Evolutionary conservation across 2,113 vertebrate species (phyloP).

Genomic region (Amphilophus citrinellus): DNA sequence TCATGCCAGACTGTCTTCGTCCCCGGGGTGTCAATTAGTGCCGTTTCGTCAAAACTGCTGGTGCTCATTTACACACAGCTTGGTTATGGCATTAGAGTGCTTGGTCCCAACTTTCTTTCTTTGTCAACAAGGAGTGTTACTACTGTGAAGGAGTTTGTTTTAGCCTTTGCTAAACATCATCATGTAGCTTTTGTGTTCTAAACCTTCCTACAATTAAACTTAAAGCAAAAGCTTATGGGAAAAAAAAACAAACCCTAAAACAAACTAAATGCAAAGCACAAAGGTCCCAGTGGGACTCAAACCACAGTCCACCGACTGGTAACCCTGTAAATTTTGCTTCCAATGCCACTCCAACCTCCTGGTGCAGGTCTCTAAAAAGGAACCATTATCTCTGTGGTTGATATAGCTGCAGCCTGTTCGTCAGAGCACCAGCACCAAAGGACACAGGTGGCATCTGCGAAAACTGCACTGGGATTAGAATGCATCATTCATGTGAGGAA

Average conservation of each 20-base stretch:
- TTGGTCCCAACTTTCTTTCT: slow-evolving; percentile 1
- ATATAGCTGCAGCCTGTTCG: neutral
- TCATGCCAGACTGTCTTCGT: slow-evolving; percentile 8
- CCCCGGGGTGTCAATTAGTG: slow-evolving; percentile 2
- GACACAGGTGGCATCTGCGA: neutral
- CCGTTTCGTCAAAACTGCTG: slow-evolving; percentile 6
- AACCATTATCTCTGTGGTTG: neutral
- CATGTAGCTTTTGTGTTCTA: neutral
- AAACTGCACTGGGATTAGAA: neutral
- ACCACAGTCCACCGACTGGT: neutral
- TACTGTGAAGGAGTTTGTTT: neutral
- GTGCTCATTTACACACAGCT: slow-evolving; percentile 13
- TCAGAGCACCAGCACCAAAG: neutral
- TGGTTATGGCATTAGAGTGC: neutral
- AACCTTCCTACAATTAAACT: neutral
- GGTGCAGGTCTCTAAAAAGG: neutral
- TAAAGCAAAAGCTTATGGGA: neutral
- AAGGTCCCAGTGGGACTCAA: neutral
- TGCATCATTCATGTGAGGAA: neutral
- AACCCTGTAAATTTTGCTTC: neutral
- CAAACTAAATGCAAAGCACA: too few relatives aligned
- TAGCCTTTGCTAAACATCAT: neutral
- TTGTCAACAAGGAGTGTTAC: neutral
- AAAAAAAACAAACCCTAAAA: neutral
- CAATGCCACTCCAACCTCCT: neutral